These are phyloP conservation scores for Ceratina japonica DNA, from an alignment of 1,140 invertebrate species.

Conservation along the genomic window DNA sequence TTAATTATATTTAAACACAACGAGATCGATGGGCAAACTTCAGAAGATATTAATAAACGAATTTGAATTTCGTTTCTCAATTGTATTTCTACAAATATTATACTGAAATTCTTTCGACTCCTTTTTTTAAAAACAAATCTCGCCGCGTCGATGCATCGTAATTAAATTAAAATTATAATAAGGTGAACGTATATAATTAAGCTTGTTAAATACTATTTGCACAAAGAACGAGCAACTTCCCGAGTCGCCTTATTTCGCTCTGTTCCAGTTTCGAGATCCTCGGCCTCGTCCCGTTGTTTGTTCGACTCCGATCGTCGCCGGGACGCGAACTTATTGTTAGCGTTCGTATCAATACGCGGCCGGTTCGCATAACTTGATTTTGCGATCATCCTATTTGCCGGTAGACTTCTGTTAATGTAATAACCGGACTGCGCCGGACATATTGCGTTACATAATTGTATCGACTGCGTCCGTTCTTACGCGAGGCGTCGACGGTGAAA, in stretches of 20 bases:
- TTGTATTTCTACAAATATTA: too few relatives aligned
- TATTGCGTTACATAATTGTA: slow-evolving; percentile 23
- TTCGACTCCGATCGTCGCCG: rapidly evolving
- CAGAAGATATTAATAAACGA: too few relatives aligned
- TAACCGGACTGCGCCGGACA: not conserved
- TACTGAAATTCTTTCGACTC: too few relatives aligned
- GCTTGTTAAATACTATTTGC: too few relatives aligned
- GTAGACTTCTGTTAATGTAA: not conserved
- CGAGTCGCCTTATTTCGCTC: not conserved
- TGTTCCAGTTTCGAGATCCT: not conserved
- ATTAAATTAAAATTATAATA: too few relatives aligned
- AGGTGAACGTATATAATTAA: too few relatives aligned
- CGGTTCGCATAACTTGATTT: slow-evolving; percentile 7
- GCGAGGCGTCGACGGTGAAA: slow-evolving; percentile 2
- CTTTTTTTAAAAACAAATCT: too few relatives aligned
- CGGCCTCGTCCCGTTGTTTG: not conserved
- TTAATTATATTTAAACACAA: too few relatives aligned
- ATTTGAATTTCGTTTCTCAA: too few relatives aligned
- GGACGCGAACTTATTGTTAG: not conserved
- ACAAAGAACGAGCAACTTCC: too few relatives aligned
- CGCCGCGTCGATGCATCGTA: too few relatives aligned
- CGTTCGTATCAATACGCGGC: not conserved
- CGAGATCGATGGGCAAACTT: too few relatives aligned
- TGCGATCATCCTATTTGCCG: slow-evolving; percentile 12
- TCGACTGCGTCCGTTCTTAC: slow-evolving; percentile 15